Conservation (phyloP, 2,113 vertebrate genomes). For the Chelonoidis abingdonii region DNA sequence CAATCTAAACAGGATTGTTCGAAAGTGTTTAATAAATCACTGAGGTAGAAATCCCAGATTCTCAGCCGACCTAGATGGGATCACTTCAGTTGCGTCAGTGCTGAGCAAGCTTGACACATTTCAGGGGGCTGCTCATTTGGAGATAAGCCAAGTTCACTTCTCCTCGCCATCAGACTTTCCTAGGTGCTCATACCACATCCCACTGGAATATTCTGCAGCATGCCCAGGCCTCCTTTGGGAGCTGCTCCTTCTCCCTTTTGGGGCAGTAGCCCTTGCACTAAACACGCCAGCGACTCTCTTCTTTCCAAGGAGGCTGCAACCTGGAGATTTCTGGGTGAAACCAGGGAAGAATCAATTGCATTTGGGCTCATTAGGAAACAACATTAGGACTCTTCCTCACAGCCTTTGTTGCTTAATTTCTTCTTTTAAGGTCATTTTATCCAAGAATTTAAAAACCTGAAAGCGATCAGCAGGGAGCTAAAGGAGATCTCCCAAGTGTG, state of each 20-base stretch:
- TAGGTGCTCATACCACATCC: not conserved
- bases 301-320: not conserved
- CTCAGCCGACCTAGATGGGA: constrained; percentile 42
- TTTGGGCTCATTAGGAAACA: constrained; percentile 48
- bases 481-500: not conserved
- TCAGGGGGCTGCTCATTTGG: not conserved
- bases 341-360: not conserved
- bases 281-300: not conserved
- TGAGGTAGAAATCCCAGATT: constrained; percentile 20
- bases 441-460: not conserved
- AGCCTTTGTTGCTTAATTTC: not conserved
- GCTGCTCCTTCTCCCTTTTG: not conserved
- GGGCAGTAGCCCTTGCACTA: constrained; percentile 30
- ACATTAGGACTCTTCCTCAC: not conserved
- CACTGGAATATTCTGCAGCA: not conserved
- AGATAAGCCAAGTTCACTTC: not conserved
- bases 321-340: constrained; percentile 33
- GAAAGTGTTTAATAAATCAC: constrained; percentile 46
- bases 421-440: not conserved
- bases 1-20: constrained; percentile 56
- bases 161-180: not conserved
- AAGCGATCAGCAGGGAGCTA: not conserved
- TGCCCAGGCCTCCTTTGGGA: not conserved
- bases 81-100: not conserved
- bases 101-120: not conserved